Conservation (phyloP, 1,140 invertebrate species). For the Drosophila bocki region DNA sequence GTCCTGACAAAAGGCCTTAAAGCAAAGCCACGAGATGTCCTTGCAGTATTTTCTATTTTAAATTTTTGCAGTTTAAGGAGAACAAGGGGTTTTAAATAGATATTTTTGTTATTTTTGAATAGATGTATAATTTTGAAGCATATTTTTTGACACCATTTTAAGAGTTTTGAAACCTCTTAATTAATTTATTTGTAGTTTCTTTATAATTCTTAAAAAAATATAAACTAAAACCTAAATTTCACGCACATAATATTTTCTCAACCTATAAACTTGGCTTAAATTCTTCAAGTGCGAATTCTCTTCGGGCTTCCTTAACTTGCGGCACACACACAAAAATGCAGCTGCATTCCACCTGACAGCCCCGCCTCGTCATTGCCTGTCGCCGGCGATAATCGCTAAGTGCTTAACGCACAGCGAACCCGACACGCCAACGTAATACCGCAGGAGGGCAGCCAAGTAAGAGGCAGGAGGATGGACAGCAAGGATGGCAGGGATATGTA, state of each 20-base stretch:
- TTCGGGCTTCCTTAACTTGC: background rate
- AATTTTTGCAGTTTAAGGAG: too few species aligned
- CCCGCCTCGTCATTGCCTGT: slow-evolving; percentile 70
- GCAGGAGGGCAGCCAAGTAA: background rate
- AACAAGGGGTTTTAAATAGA: background rate
- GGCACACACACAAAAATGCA: slow-evolving; percentile 41
- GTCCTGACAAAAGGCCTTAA: slow-evolving; percentile 38
- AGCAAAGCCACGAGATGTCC: slow-evolving; percentile 4
- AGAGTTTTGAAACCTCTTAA: background rate
- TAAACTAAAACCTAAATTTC: background rate
- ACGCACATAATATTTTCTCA: background rate
- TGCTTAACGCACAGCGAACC: slow-evolving; percentile 59
- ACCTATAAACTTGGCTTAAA: background rate
- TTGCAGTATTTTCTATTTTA: background rate
- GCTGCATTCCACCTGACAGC: slow-evolving; percentile 44
- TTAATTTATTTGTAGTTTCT: too few species aligned
- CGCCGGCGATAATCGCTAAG: slow-evolving; percentile 65
- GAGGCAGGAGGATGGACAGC: background rate
- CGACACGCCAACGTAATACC: slow-evolving; percentile 35
- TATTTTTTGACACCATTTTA: too few species aligned
- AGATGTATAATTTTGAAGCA: too few species aligned
- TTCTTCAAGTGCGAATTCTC: slow-evolving; percentile 6
- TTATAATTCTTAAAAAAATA: background rate
- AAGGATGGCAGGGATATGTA: slow-evolving; percentile 8
- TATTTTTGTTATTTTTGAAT: too few species aligned